Evolutionary conservation across 2,888 invertebrate genomes (phyloP).

Genomic region (Temnothorax rugatulus): DNA sequence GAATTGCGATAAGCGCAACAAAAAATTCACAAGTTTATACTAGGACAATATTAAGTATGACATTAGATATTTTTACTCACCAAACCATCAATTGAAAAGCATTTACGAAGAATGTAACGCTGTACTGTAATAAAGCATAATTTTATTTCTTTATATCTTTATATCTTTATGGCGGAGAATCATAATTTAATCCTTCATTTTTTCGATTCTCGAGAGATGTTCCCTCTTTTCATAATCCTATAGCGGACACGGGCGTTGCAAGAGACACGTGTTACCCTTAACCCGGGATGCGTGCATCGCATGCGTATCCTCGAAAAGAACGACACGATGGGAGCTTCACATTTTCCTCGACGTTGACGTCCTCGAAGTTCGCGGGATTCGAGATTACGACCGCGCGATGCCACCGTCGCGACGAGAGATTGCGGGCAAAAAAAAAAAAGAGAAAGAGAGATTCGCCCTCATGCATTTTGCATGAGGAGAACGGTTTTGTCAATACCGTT

Average conservation of each 20-base stretch:
- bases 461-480: slow-evolving; percentile 80
- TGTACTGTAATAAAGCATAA: not conserved
- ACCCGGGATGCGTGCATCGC: slow-evolving; percentile 10
- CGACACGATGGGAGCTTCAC: not conserved
- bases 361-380: slow-evolving; percentile 32
- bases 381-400: slow-evolving; percentile 32
- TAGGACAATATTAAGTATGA: not conserved
- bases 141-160: not conserved
- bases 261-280: slow-evolving; percentile 36
- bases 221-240: slow-evolving; percentile 1
- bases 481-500: slow-evolving; percentile 82
- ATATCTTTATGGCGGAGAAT: not conserved
- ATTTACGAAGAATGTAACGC: not conserved
- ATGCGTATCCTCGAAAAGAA: slow-evolving; percentile 9
- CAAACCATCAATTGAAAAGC: not conserved
- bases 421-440: not conserved
- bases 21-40: not conserved
- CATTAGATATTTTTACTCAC: not conserved
- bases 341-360: slow-evolving; percentile 44
- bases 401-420: slow-evolving; percentile 27
- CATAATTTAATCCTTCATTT: not conserved
- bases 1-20: not conserved
- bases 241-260: not conserved
- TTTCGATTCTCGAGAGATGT: slow-evolving; percentile 3
- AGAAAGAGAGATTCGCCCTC: slow-evolving; percentile 70